phyloP scores from a whole-genome alignment of 1,140 invertebrate genomes.

The Caenorhabditis tropicalis region DNA sequence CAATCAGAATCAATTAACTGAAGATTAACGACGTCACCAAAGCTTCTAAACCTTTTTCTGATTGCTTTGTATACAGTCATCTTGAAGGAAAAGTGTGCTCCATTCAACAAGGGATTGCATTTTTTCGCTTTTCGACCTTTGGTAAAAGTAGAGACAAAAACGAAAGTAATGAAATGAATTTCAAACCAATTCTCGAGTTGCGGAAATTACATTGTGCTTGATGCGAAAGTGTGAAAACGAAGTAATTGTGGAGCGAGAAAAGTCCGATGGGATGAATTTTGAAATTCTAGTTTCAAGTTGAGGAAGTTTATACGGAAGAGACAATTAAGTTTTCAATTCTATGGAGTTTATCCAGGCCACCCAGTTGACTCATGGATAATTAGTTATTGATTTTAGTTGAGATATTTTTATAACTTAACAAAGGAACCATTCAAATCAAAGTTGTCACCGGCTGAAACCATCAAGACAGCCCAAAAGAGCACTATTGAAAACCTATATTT shows the following conservation, averaged over 20 bases:
- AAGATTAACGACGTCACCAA: background rate
- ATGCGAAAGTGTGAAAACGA: background rate
- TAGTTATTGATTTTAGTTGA: too few relatives aligned
- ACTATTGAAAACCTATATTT: too few relatives aligned
- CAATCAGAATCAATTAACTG: background rate
- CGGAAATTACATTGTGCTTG: background rate
- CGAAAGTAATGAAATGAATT: too few relatives aligned
- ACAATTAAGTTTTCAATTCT: background rate
- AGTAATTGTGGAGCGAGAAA: background rate
- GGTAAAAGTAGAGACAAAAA: background rate
- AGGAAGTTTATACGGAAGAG: background rate
- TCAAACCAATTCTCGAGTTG: background rate
- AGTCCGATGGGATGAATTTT: background rate
- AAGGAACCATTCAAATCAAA: too few relatives aligned
- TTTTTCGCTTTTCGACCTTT: background rate
- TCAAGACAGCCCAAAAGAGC: too few relatives aligned
- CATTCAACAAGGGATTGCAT: background rate
- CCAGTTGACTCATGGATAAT: too few relatives aligned
- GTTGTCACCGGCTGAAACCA: too few relatives aligned
- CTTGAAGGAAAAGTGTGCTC: too few relatives aligned
- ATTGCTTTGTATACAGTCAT: constrained; percentile 1
- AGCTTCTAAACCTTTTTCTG: background rate
- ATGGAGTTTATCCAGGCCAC: background rate
- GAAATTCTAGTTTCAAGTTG: background rate
- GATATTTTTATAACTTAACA: too few relatives aligned